Percentiles rank a stretch among this genome's conserved stretches.
Conservation (phyloP, 2,888 invertebrate genomes). For the Pheosia tremula region DNA sequence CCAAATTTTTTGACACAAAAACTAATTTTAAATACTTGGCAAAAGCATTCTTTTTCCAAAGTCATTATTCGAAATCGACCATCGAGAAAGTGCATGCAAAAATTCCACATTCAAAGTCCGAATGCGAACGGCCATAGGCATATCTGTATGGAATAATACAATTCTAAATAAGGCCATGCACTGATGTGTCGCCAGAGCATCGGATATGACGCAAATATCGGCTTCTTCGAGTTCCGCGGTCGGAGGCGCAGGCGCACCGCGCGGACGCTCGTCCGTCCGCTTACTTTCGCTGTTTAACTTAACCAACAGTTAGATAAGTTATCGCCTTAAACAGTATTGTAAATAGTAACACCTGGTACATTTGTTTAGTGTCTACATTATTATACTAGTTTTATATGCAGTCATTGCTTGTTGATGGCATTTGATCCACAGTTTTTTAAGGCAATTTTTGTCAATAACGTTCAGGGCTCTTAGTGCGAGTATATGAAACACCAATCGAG, state of each 20-base stretch:
- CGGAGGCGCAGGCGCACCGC: slow-evolving; percentile 19
- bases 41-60: background rate
- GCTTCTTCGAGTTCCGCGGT: slow-evolving; percentile 48
- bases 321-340: slow-evolving; percentile 44
- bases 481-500: no score
- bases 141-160: slow-evolving; percentile 39
- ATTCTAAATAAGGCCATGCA: slow-evolving; percentile 42
- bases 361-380: slow-evolving; percentile 16
- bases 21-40: background rate
- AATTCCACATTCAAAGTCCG: slow-evolving; percentile 5
- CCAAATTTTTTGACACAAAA: no score
- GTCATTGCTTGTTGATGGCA: slow-evolving; percentile 7
- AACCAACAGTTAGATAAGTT: slow-evolving; percentile 36
- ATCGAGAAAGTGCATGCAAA: background rate
- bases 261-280: slow-evolving; percentile 45
- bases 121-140: slow-evolving; percentile 32
- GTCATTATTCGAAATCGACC: background rate
- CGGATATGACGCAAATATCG: slow-evolving; percentile 52
- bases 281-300: slow-evolving; percentile 55
- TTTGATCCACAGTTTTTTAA: background rate
- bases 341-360: slow-evolving; percentile 33
- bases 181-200: slow-evolving; percentile 32
- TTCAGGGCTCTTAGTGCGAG: no score
- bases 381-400: slow-evolving; percentile 5
- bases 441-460: no score